Evolutionary conservation across 1,140 invertebrate genomes (phyloP).

Genomic region (Drosophila tani): DNA sequence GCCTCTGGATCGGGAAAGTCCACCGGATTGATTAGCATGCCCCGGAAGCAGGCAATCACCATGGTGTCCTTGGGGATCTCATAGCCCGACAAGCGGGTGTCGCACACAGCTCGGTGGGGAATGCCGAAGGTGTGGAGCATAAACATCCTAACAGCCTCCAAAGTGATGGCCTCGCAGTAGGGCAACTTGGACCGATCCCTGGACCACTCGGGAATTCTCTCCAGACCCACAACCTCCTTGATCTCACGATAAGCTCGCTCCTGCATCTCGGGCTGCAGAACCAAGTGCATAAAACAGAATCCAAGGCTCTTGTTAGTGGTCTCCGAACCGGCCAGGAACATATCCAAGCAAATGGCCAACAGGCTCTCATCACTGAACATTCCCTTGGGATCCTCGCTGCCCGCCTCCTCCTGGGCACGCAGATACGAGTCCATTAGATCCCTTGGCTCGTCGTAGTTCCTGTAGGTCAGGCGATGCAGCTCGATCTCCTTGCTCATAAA

Average conservation of each 20-base stretch:
- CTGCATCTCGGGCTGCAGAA: slow-evolving; percentile 92
- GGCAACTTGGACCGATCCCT: slow-evolving; percentile 89
- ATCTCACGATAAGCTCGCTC: slow-evolving; percentile 92
- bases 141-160: slow-evolving; percentile 92
- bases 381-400: slow-evolving; percentile 80
- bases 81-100: slow-evolving; percentile 90
- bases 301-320: slow-evolving; percentile 92
- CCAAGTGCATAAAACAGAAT: slow-evolving; percentile 92
- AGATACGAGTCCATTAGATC: slow-evolving; percentile 96
- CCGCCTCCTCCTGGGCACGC: slow-evolving; percentile 87
- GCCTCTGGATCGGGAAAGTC: slow-evolving; percentile 89
- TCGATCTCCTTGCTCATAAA: slow-evolving; percentile 91
- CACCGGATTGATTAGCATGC: slow-evolving; percentile 89
- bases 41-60: slow-evolving; percentile 93
- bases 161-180: slow-evolving; percentile 91
- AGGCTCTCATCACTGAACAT: slow-evolving; percentile 89
- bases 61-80: slow-evolving; percentile 93
- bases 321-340: slow-evolving; percentile 94
- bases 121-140: slow-evolving; percentile 92
- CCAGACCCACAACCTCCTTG: slow-evolving; percentile 89
- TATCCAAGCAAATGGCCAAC: slow-evolving; percentile 91
- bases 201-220: slow-evolving; percentile 88
- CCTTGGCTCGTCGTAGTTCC: slow-evolving; percentile 87
- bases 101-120: slow-evolving; percentile 90
- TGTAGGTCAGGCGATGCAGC: slow-evolving; percentile 90